A percentile compares a stretch with the other conserved stretches of the same genome.
These are phyloP conservation scores for Accipiter cooperii DNA, from an alignment of 2,113 vertebrate species.

Conservation along the genomic window DNA sequence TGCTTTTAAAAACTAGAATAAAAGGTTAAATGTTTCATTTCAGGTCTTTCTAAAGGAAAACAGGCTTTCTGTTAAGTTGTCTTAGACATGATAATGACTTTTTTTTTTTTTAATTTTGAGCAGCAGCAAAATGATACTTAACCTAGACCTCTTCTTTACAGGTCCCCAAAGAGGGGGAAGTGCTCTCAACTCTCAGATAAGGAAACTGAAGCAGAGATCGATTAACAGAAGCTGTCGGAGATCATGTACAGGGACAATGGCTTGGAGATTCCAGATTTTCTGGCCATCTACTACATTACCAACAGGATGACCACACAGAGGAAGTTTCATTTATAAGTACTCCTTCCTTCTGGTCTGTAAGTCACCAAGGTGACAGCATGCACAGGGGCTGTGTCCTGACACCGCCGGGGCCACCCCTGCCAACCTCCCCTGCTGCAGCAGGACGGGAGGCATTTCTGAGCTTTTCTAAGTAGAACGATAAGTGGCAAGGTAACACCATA, in stretches of 20 bases:
- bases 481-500: neutral
- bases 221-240: neutral
- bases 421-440: neutral
- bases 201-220: neutral
- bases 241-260: neutral
- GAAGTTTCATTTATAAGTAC: neutral
- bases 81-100: neutral
- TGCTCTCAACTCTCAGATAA: neutral
- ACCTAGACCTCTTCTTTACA: neutral
- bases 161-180: neutral
- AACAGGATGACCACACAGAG: neutral
- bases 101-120: neutral
- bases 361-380: neutral
- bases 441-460: neutral
- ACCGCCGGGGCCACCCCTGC: rapidly evolving
- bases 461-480: rapidly evolving
- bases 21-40: neutral
- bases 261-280: neutral
- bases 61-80: neutral
- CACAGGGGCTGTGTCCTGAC: neutral
- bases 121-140: neutral
- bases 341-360: neutral
- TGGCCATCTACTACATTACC: neutral
- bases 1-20: neutral
- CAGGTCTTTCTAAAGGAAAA: neutral